phyloP scores from a whole-genome alignment of 2,797 vertebrate species.

The Gadopsis marmoratus region DNA sequence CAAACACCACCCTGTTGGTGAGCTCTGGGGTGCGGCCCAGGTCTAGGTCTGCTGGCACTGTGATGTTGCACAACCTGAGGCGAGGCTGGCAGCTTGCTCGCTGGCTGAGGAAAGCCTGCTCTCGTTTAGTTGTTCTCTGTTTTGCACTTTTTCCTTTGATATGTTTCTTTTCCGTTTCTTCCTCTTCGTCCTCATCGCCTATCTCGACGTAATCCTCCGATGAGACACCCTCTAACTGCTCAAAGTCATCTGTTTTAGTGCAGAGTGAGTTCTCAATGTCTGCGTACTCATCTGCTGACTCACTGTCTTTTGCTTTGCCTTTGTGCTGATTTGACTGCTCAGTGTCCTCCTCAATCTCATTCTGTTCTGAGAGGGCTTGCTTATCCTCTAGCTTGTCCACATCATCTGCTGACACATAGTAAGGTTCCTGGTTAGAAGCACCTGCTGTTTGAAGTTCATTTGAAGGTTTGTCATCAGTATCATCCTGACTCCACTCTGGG shows the following conservation, averaged over 20 bases:
- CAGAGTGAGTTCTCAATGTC: slow-evolving; percentile 82
- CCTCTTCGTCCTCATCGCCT: slow-evolving; percentile 85
- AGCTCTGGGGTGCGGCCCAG: slow-evolving; percentile 84
- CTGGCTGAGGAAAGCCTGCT: slow-evolving; percentile 73
- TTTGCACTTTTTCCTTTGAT: slow-evolving; percentile 78
- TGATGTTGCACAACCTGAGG: slow-evolving; percentile 87
- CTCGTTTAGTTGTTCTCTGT: slow-evolving; percentile 80
- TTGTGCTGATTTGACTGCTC: slow-evolving; percentile 56
- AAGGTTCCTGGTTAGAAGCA: slow-evolving; percentile 80
- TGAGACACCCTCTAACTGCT: slow-evolving; percentile 80
- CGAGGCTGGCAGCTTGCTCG: slow-evolving; percentile 87
- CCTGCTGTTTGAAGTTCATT: slow-evolving; percentile 57
- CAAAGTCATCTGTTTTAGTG: slow-evolving; percentile 66
- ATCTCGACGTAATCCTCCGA: slow-evolving; percentile 89
- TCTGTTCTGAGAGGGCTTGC: slow-evolving; percentile 60
- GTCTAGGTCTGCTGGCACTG: slow-evolving; percentile 84
- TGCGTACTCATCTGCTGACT: slow-evolving; percentile 84
- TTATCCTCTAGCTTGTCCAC: slow-evolving; percentile 80
- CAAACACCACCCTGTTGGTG: slow-evolving; percentile 86
- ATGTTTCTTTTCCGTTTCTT: slow-evolving; percentile 80
- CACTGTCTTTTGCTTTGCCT: slow-evolving; percentile 66
- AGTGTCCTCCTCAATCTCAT: slow-evolving; percentile 27
- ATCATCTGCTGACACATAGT: slow-evolving; percentile 82
- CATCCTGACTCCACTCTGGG: slow-evolving; percentile 78
- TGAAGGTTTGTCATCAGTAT: slow-evolving; percentile 65